A percentile compares a stretch with the other conserved stretches of the same genome.
phyloP scores from a whole-genome alignment of 2,888 invertebrate species.

The Zaprionus bogoriensis region DNA sequence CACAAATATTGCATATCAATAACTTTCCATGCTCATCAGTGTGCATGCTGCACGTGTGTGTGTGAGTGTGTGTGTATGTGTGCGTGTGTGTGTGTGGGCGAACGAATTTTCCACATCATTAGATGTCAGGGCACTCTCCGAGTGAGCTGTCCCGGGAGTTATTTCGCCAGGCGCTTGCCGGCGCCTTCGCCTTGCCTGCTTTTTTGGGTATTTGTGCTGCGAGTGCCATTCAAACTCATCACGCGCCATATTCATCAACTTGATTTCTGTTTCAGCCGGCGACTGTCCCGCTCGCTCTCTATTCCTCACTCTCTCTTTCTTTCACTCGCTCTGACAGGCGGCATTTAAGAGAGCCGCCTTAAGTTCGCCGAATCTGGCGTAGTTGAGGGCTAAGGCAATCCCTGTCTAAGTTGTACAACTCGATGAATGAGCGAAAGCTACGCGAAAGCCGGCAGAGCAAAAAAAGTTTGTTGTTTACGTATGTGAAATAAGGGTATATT shows the following conservation, averaged over 20 bases:
- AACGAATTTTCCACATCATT: constrained; percentile 79
- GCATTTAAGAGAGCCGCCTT: too few species aligned
- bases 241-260: constrained; percentile 72
- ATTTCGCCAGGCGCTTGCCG: constrained; percentile 22
- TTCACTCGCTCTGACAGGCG: constrained; percentile 1
- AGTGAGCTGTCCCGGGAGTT: constrained; percentile 61
- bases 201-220: constrained; percentile 29
- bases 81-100: constrained; percentile 19
- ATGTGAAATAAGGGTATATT: constrained; percentile 34
- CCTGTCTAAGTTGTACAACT: constrained; percentile 37
- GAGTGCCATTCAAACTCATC: constrained; percentile 67
- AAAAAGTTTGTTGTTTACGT: constrained; percentile 36
- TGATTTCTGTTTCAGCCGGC: constrained; percentile 45
- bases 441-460: constrained; percentile 46
- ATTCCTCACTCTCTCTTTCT: background rate
- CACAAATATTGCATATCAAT: constrained; percentile 68
- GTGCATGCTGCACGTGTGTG: too few species aligned
- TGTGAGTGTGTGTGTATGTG: background rate
- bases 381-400: constrained; percentile 33
- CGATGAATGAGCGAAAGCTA: constrained; percentile 57
- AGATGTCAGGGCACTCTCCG: constrained; percentile 61
- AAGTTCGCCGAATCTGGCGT: constrained; percentile 19
- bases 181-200: constrained; percentile 16
- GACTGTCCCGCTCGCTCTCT: background rate
- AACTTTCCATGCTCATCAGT: constrained; percentile 43